Conservation (phyloP, 64 coral and sea anemone genomes). For the Orbicella faveolata region DNA sequence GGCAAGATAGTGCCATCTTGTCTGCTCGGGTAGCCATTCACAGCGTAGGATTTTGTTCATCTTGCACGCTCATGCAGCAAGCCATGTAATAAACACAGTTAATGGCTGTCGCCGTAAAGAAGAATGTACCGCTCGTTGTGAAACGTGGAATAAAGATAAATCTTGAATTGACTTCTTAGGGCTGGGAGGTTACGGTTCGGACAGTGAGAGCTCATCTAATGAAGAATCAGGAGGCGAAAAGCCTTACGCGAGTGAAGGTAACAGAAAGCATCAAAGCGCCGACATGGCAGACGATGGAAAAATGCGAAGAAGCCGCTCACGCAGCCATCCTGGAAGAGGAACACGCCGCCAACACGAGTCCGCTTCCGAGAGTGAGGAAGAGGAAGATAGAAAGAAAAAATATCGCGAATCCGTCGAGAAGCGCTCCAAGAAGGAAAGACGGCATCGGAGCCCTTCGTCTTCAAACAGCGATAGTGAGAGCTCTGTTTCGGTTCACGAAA, state of each 20-base stretch:
- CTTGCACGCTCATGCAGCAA: too few relatives aligned
- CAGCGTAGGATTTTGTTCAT: too few relatives aligned
- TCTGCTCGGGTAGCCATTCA: too few relatives aligned
- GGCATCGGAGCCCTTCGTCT: conserved; percentile 34
- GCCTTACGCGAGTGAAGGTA: neutral
- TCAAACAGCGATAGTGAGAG: conserved; percentile 55
- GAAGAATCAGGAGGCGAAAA: conserved; percentile 23
- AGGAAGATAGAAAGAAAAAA: neutral
- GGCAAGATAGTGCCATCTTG: too few relatives aligned
- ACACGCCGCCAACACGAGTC: neutral
- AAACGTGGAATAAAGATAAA: neutral
- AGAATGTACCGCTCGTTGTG: too few relatives aligned
- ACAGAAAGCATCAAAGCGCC: conserved; percentile 12
- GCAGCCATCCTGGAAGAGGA: conserved; percentile 24
- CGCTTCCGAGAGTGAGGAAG: neutral
- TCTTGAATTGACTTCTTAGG: neutral
- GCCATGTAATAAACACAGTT: too few relatives aligned
- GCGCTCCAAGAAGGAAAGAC: conserved; percentile 23
- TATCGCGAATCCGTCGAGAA: neutral
- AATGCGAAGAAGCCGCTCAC: conserved; percentile 41
- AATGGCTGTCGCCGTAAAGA: too few relatives aligned
- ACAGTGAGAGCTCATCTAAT: conserved; percentile 40
- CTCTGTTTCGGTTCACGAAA: conserved; percentile 62
- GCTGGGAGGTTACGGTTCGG: conserved; percentile 60
- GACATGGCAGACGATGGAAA: conserved; percentile 11